Conservation (phyloP, 2,797 vertebrate species). For the Enteromius treurensis region DNA sequence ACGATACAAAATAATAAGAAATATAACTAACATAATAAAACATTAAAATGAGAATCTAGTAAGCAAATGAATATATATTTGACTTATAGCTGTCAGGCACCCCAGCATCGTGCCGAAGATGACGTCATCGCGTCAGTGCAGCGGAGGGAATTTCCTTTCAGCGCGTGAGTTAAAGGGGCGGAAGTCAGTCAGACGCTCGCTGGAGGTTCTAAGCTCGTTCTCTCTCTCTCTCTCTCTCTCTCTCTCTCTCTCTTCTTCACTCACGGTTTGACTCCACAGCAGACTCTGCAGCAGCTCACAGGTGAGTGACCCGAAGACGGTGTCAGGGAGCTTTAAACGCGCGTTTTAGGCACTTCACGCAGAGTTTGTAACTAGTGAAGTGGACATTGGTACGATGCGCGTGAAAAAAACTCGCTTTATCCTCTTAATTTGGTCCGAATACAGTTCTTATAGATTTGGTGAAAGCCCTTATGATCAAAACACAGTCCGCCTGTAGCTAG, state of each 20-base stretch:
- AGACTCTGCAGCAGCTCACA: neutral
- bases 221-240: neutral
- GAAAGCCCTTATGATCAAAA: neutral
- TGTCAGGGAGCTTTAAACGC: neutral
- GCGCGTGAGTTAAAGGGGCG: constrained; percentile 22
- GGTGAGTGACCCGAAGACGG: constrained; percentile 12
- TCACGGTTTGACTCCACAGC: neutral
- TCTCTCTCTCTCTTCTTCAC: neutral
- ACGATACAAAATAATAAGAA: too few relatives aligned
- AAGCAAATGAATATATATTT: too few relatives aligned
- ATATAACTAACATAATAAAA: too few relatives aligned
- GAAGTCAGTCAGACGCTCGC: constrained; percentile 2
- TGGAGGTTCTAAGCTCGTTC: neutral
- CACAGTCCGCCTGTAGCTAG: neutral
- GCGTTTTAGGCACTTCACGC: neutral
- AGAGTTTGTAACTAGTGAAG: neutral
- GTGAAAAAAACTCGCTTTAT: neutral
- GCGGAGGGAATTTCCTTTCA: neutral
- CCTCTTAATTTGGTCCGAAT: too few relatives aligned
- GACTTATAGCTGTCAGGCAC: neutral
- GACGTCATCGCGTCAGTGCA: constrained; percentile 15
- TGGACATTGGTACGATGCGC: neutral
- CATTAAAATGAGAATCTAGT: too few relatives aligned
- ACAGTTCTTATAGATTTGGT: neutral
- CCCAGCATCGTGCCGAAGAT: neutral